Conservation (phyloP, 2,888 invertebrate species). For the Pristionchus japonicus region DNA sequence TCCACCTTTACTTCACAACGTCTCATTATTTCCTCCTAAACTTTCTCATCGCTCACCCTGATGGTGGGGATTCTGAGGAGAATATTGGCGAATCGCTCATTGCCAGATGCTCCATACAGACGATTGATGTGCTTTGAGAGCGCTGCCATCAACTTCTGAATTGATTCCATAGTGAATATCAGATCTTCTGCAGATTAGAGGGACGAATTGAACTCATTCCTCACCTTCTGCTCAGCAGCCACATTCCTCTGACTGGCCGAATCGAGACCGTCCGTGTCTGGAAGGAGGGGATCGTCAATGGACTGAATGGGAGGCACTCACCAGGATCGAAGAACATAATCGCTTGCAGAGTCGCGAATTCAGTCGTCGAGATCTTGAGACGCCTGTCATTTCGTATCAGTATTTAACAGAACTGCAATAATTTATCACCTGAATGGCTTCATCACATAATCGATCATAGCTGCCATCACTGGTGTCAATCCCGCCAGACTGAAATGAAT, state of each 20-base stretch:
- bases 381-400: slow-evolving; percentile 50
- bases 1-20: slow-evolving; percentile 73
- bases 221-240: slow-evolving; percentile 70
- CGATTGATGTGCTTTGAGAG: slow-evolving; percentile 57
- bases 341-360: slow-evolving; percentile 72
- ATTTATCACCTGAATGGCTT: slow-evolving; percentile 63
- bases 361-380: slow-evolving; percentile 72
- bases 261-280: slow-evolving; percentile 73
- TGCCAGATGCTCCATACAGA: slow-evolving; percentile 51
- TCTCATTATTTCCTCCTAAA: no score
- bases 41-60: slow-evolving; percentile 64
- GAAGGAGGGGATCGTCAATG: slow-evolving; percentile 11
- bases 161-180: no score
- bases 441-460: slow-evolving; percentile 74
- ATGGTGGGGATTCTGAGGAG: slow-evolving; percentile 72
- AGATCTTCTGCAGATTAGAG: background rate
- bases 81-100: slow-evolving; percentile 70
- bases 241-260: slow-evolving; percentile 74
- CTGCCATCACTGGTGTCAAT: slow-evolving; percentile 71
- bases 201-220: background rate
- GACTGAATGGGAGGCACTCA: slow-evolving; percentile 44
- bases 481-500: slow-evolving; percentile 62
- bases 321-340: slow-evolving; percentile 75
- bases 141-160: slow-evolving; percentile 64
- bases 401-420: background rate